Evolutionary conservation across 2,797 vertebrate genomes (phyloP).

Genomic region (Cuniculus paca): DNA sequence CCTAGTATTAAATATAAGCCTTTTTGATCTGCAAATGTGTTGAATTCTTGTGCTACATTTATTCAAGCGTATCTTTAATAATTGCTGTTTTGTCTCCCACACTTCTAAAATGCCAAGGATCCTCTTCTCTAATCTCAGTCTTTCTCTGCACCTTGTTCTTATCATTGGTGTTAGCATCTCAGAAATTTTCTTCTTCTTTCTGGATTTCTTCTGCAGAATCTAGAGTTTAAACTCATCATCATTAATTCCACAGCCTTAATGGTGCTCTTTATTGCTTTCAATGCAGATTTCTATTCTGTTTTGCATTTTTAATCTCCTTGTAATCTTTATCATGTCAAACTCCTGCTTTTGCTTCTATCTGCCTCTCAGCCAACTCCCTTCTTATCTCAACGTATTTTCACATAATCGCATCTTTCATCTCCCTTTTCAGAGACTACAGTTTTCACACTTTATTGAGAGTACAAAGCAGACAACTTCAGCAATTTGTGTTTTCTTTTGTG

Average conservation of each 20-base stretch:
- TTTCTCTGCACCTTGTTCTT: background rate
- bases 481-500: slow-evolving; percentile 67
- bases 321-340: slow-evolving; percentile 59
- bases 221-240: slow-evolving; percentile 26
- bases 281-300: slow-evolving; percentile 62
- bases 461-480: slow-evolving; percentile 61
- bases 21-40: background rate
- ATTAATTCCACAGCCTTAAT: slow-evolving; percentile 54
- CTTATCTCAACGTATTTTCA: slow-evolving; percentile 76
- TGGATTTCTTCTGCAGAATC: slow-evolving; percentile 33
- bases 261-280: slow-evolving; percentile 60
- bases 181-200: slow-evolving; percentile 16
- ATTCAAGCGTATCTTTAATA: background rate
- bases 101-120: background rate
- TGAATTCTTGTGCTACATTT: background rate
- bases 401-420: slow-evolving; percentile 79
- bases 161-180: background rate
- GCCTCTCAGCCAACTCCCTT: slow-evolving; percentile 47
- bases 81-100: background rate
- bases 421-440: slow-evolving; percentile 59
- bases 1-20: background rate
- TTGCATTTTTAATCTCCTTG: slow-evolving; percentile 70
- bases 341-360: slow-evolving; percentile 57
- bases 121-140: background rate
- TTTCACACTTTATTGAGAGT: slow-evolving; percentile 75